Evolutionary conservation across 2,888 invertebrate genomes (phyloP), one percentile per base, ranked within the genome.

Genomic region (Busseola fusca): DNA sequence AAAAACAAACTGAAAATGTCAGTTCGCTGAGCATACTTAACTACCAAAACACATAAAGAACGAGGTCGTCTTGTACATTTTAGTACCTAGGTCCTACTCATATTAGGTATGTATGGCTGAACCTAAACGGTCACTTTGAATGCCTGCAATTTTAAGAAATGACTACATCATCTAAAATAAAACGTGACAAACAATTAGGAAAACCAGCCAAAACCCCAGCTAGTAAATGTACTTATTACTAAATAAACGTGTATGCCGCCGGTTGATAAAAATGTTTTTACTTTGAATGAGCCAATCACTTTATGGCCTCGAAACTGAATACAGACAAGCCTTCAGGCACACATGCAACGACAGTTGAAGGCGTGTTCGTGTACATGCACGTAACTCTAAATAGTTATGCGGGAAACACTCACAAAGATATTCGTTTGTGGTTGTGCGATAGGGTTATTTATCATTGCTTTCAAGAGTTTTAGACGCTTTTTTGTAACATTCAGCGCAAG

Each of bases 291-390:
- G 88, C 89, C 93, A 92, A 90, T 92, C 91, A 91, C 91, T 92
- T 88, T 85, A 87, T 89, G 94, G 92, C 94, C 94, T 94, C 93
- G 91, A 90, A 87, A 83, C 80, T 76, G 72, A 88, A 93, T 89
- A 93, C 91, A 87, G 84, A 82, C 88, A 88, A 89, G 84, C 85
- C 82, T 84, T 79, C 85, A 75, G 74, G 75, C 85, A 86, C 91
- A 87, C 90, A 90, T 86, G 85, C 84, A 79, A 63, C 40, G 45
- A 67, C 72, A 88, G 88, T 78, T 75, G 91, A 89, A 93, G 94
- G 94, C 89, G 93, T 94, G 94, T 93, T 91, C 91, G 74, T 90
- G 81, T 92, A 89, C 86, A 80, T 91, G 85, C 92, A 92, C 87
- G 74, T 75, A 83, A 90, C 83, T 87, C 86, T 83, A 81, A 81